Percentiles rank a stretch among this genome's conserved stretches.
These are phyloP conservation scores for Phorcus lineatus DNA, from an alignment of 2,888 invertebrate genomes.

Conservation along the genomic window DNA sequence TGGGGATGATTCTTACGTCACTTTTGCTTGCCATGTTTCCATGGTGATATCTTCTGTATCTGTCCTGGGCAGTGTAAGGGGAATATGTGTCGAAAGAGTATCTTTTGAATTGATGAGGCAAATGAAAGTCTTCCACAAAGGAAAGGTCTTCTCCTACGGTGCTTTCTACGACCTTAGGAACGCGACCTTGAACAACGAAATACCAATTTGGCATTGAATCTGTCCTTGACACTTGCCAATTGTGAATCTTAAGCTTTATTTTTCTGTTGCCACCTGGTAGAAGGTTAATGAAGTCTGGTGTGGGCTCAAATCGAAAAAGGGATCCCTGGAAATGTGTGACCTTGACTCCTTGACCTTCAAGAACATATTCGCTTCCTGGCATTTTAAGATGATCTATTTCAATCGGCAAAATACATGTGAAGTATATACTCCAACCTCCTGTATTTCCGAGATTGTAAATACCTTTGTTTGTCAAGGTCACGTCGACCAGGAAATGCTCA, in stretches of 20 bases:
- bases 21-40: neutral
- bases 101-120: constrained; percentile 53
- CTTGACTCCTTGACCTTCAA: constrained; percentile 46
- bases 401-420: constrained; percentile 43
- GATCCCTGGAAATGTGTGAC: constrained; percentile 56
- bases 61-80: constrained; percentile 47
- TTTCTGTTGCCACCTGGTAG: constrained; percentile 31
- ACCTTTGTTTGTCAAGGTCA: constrained; percentile 30
- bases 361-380: constrained; percentile 20
- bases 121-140: constrained; percentile 41
- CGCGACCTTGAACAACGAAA: constrained; percentile 24
- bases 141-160: constrained; percentile 42
- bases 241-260: constrained; percentile 31
- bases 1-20: constrained; percentile 33
- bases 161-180: constrained; percentile 38
- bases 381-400: constrained; percentile 33
- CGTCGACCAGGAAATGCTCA: constrained; percentile 10
- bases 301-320: constrained; percentile 51
- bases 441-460: neutral
- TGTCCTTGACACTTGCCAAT: constrained; percentile 55
- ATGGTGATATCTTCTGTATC: constrained; percentile 44
- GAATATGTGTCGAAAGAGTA: constrained; percentile 45
- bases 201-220: constrained; percentile 62
- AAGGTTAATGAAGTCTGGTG: constrained; percentile 34
- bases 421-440: constrained; percentile 59